Evolutionary conservation across 2,113 vertebrate genomes (phyloP), one percentile per base, ranked within the genome.

Genomic region (Strix aluco): DNA sequence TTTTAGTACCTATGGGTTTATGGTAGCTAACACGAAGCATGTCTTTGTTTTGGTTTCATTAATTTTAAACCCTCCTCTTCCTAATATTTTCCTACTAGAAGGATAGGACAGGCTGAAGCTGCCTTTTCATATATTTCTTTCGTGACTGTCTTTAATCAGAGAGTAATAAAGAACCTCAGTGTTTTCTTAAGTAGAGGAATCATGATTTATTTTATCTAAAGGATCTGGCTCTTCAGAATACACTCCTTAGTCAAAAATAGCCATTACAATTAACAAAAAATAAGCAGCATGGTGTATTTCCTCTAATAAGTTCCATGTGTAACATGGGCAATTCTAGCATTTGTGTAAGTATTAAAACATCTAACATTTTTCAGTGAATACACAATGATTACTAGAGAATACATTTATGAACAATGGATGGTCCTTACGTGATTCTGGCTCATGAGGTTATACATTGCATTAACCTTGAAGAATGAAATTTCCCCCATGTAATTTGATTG

Each of bases 401-500:
- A 51, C 5, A 58, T 70, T 88, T 65, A 65, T 69, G 54, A 77
- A 54, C 70, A 52, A 7, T 19, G 57, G 78, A 90, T 26, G 57
- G 42, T 57, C 57, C 87, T 95, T 83, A 57, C 0, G 1, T 79
- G 82, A 91, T 62, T 83, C 51, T 88, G 75, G 81, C 42, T 96
- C 70, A 62, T 20, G 29, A 81, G 46, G 70, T 87, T 77, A 85
- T 58, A 52, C 34, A 42, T n/a, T 55, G 19, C 1, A 2, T 78
- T 94, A 89, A 92, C 62, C 73, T 25, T 40, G 6, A 96, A 83
- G 71, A 94, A 94, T 74, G 51, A 95, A 58, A 91, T 77, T 84
- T 88, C 62, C 59, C 58, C 23, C 44, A 59, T 1, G 2, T 86
- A 94, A 96, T 84, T 63, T 71, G 59, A 93, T 78, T 83, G 55